Evolutionary conservation across 2,113 vertebrate genomes (phyloP).

Genomic region (Manacus vitellinus): DNA sequence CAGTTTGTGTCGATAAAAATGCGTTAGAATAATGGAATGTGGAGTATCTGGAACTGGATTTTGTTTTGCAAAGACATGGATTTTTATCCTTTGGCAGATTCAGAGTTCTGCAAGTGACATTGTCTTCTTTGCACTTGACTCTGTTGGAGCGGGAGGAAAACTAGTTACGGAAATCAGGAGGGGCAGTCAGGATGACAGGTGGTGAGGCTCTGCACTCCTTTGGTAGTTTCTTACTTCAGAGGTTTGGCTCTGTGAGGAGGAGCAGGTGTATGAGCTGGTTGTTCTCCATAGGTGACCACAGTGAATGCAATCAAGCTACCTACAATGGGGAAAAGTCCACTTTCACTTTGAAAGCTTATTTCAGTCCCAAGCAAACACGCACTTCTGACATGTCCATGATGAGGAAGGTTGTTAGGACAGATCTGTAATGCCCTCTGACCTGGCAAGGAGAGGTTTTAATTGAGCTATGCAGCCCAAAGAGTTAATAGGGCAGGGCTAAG

Average conservation of each 20-base stretch:
- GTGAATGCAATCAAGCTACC: not conserved
- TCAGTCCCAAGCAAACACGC: fast-evolving
- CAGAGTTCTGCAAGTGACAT: not conserved
- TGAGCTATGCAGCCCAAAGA: not conserved
- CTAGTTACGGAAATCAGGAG: not conserved
- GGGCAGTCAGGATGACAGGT: not conserved
- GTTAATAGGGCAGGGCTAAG: not conserved
- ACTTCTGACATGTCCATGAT: fast-evolving
- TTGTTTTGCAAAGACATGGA: not conserved
- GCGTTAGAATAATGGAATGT: not conserved
- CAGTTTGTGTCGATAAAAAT: not conserved
- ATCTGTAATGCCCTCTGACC: fast-evolving
- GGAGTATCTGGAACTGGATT: not conserved
- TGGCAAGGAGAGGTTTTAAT: not conserved
- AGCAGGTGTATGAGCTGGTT: not conserved
- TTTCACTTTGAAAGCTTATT: not conserved
- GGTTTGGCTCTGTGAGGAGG: not conserved
- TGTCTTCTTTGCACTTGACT: not conserved
- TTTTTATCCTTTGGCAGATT: not conserved
- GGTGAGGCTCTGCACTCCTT: not conserved
- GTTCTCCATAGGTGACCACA: not conserved
- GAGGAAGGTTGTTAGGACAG: not conserved
- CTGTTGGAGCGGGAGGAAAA: not conserved
- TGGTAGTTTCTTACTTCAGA: not conserved
- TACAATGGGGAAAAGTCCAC: not conserved